These are phyloP conservation scores for Tetragonula clypearis DNA, from an alignment of 1,140 invertebrate species.

Conservation along the genomic window DNA sequence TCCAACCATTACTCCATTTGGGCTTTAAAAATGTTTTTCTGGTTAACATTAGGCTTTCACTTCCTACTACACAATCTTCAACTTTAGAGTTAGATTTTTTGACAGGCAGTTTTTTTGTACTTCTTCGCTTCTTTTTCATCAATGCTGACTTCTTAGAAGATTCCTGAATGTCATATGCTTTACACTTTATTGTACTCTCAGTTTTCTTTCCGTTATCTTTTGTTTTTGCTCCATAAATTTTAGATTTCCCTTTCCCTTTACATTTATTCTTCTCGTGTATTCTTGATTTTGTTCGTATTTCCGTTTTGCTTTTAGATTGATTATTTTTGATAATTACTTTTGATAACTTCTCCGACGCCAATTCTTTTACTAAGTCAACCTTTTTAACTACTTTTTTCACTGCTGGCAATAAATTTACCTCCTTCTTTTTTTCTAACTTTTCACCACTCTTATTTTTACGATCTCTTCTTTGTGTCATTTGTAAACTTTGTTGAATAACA, in stretches of 20 bases:
- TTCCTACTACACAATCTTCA: constrained; percentile 69
- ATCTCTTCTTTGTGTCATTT: constrained; percentile 78
- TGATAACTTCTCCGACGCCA: constrained; percentile 77
- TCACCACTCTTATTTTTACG: constrained; percentile 61
- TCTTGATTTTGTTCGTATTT: constrained; percentile 68
- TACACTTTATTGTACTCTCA: constrained; percentile 56
- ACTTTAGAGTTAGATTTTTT: constrained; percentile 68
- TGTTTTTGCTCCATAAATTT: constrained; percentile 49
- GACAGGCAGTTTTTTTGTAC: constrained; percentile 66
- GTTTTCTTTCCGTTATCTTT: constrained; percentile 59
- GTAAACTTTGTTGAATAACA: constrained; percentile 76
- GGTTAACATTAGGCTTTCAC: constrained; percentile 72
- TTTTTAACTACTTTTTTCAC: constrained; percentile 83
- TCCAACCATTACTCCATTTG: constrained; percentile 96
- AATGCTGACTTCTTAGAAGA: constrained; percentile 60
- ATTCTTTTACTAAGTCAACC: constrained; percentile 78
- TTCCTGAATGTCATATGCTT: constrained; percentile 63
- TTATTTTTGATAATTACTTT: constrained; percentile 75
- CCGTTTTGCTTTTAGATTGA: constrained; percentile 60
- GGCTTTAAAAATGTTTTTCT: constrained; percentile 83
- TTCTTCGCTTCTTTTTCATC: constrained; percentile 72
- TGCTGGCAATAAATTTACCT: constrained; percentile 74
- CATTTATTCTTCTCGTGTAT: constrained; percentile 70
- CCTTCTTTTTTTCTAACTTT: constrained; percentile 57
- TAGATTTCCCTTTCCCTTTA: constrained; percentile 76